Evolutionary conservation across 1,140 invertebrate species (phyloP), one percentile per base, ranked within the genome.

Genomic region (Monochamus saltuarius): DNA sequence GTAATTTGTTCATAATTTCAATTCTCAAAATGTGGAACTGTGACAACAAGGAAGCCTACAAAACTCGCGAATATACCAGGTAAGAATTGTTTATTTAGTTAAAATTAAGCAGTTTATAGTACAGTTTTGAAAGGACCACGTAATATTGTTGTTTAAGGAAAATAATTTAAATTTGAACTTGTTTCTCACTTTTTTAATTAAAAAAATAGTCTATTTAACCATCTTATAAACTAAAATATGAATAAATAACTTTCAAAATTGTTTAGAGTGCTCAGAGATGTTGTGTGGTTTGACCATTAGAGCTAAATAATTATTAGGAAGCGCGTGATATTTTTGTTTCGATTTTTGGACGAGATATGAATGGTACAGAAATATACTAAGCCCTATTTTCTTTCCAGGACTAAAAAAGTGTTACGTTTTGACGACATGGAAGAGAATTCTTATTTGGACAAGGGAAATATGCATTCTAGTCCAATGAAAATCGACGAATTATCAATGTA

Each of bases 401-500:
- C 52, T 35, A 66, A 56, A 46, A 56, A 46, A 54, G 46, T 54
- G 35, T 58, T 40, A 36, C n/a, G 34, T 34, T 47, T 13, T 36
- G 40, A 65, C 9, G 19, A 7, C n/a, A 39, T 53, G 34, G 2
- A 29, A 29, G 59, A 68, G 49, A 50, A 46, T 37, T 37, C 55
- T 1, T 62, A 46, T 45, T 42, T 69, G 14, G 62, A 64, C 19
- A 69, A 69, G 47, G 65, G 67, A 56, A 65, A 65, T 43, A 43
- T 69, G 10, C 57, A 56, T n/a, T 42, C 57, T 19, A 66, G 60
- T 39, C 58, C 62, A 4, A 38, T 56, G 9, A 67, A 69, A 62
- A 62, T 52, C 37, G 60, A 64, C 22, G 68, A 70, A 9, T 16
- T 66, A 13, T 70, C 68, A 3, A 53, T 70, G 38, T 70, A 61